A percentile compares a stretch with the other conserved stretches of the same genome.
phyloP scores from a whole-genome alignment of 2,888 invertebrate genomes.

The Yponomeuta cagnagella region DNA sequence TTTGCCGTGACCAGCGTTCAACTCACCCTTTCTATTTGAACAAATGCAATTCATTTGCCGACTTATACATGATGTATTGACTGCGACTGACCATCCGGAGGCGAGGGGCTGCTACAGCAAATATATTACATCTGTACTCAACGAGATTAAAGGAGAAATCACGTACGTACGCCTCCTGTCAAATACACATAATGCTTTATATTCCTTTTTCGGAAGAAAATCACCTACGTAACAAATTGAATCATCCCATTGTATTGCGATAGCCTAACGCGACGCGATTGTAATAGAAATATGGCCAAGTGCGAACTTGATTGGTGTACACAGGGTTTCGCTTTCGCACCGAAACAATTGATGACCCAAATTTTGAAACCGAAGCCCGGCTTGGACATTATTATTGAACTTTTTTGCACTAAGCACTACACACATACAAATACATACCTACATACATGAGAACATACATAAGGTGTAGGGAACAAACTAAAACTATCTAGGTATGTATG shows the following conservation, averaged over 20 bases:
- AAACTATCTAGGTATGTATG: too few relatives aligned
- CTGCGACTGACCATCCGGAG: slow-evolving; percentile 19
- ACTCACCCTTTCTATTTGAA: slow-evolving; percentile 57
- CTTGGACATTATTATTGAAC: too few relatives aligned
- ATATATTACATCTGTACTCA: slow-evolving; percentile 17
- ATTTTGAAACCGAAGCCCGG: too few relatives aligned
- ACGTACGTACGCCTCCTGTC: neutral
- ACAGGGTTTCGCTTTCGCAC: too few relatives aligned
- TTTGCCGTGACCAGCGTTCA: slow-evolving; percentile 34
- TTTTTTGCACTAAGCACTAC: too few relatives aligned
- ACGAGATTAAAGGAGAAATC: slow-evolving; percentile 16
- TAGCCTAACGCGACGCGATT: neutral
- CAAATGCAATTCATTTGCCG: slow-evolving; percentile 35
- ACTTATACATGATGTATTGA: slow-evolving; percentile 35
- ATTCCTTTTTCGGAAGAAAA: neutral
- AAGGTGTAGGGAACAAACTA: neutral
- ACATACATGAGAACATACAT: neutral
- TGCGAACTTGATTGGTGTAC: too few relatives aligned
- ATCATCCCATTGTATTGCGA: neutral
- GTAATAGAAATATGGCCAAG: too few relatives aligned
- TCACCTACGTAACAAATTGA: neutral
- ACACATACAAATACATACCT: too few relatives aligned
- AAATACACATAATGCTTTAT: neutral
- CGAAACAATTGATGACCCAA: too few relatives aligned
- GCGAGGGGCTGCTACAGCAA: slow-evolving; percentile 14